Percentiles rank a stretch among this genome's conserved stretches.
These are phyloP conservation scores for Brachyptera putata DNA, from an alignment of 2,888 invertebrate genomes.

Conservation along the genomic window DNA sequence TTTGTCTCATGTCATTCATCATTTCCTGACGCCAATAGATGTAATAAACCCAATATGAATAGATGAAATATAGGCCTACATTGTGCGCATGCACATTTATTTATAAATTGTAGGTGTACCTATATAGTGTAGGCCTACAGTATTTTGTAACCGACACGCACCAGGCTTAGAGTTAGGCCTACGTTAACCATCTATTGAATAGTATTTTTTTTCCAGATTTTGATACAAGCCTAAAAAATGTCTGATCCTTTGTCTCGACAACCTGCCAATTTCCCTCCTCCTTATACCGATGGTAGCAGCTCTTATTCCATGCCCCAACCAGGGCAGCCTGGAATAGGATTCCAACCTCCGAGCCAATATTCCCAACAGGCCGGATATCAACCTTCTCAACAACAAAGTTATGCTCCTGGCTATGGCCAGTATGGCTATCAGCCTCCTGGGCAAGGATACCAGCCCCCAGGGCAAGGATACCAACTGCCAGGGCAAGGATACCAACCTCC, in stretches of 20 bases:
- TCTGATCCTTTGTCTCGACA: neutral
- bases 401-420: no score
- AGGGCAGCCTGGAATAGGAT: conserved; percentile 32
- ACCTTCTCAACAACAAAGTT: conserved; percentile 37
- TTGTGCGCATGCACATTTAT: no score
- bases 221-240: neutral
- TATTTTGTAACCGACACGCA: neutral
- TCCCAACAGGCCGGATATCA: conserved; percentile 36
- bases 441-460: no score
- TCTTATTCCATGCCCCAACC: conserved; percentile 30
- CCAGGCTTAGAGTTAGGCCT: no score
- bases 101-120: no score
- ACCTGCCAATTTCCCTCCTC: conserved; percentile 23
- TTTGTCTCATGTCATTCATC: no score
- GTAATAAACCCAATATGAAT: no score
- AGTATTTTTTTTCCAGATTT: neutral
- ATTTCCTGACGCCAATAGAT: no score
- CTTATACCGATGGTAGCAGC: conserved; percentile 29
- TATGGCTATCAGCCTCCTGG: neutral
- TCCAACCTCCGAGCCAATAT: conserved; percentile 42
- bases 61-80: no score
- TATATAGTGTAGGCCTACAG: neutral
- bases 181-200: no score
- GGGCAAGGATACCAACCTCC: conserved; percentile 27
- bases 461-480: conserved; percentile 25